Percentiles rank a stretch among this genome's conserved stretches.
Conservation (phyloP, 2,113 vertebrate genomes). For the Arenaria interpres region DNA sequence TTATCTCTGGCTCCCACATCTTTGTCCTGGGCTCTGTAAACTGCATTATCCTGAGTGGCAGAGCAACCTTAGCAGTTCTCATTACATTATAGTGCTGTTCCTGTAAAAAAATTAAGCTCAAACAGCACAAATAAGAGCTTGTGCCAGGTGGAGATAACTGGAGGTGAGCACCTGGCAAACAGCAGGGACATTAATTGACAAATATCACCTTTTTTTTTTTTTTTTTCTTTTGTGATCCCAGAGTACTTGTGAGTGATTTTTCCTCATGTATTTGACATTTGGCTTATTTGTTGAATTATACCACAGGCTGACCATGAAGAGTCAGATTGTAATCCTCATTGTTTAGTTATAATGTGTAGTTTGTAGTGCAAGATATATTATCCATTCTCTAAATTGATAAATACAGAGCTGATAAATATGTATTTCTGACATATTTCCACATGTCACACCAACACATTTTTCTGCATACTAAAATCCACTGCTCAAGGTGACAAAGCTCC, state of each 20-base stretch:
- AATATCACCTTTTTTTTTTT: not conserved
- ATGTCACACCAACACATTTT: accelerated
- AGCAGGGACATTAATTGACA: not conserved
- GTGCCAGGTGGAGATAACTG: not conserved
- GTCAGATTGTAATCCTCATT: not conserved
- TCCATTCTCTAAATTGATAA: not conserved
- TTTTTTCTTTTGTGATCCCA: not conserved
- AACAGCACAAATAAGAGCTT: not conserved
- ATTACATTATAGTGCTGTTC: not conserved
- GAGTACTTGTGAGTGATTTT: not conserved
- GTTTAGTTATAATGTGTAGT: not conserved
- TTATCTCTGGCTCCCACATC: not conserved
- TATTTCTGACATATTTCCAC: not conserved
- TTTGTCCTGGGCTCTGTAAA: not conserved
- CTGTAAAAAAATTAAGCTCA: not conserved
- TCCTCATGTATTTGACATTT: not conserved
- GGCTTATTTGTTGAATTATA: not conserved
- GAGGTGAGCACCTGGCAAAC: not conserved
- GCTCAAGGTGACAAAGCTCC: not conserved
- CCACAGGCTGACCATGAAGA: not conserved
- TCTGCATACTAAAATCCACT: not conserved
- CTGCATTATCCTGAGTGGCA: not conserved
- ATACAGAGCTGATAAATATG: not conserved
- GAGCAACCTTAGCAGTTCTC: not conserved
- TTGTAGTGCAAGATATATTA: not conserved